phyloP scores from a whole-genome alignment of 2,888 invertebrate species.

The Subacronicta megacephala region DNA sequence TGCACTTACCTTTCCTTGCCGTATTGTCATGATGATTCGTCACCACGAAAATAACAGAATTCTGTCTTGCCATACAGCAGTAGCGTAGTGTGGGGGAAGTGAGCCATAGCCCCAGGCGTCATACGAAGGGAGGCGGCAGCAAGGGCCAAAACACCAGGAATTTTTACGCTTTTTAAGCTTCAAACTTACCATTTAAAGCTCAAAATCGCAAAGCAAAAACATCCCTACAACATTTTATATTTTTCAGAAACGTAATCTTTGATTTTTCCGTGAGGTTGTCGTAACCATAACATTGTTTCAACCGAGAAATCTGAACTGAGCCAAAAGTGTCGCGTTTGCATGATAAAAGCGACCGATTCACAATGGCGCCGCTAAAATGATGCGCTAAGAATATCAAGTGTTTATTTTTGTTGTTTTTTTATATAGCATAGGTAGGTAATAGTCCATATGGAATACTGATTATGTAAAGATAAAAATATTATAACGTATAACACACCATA shows the following conservation, averaged over 20 bases:
- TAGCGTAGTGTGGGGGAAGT: too few species aligned
- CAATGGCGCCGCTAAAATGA: constrained; percentile 77
- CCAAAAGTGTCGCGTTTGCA: constrained; percentile 79
- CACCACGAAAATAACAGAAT: too few species aligned
- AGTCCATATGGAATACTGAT: background rate
- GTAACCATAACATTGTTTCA: constrained; percentile 71
- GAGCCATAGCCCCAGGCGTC: too few species aligned
- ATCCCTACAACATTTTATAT: constrained; percentile 21
- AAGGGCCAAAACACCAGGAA: too few species aligned
- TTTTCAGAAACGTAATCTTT: constrained; percentile 37
- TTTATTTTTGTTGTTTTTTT: constrained; percentile 6
- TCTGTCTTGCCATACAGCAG: too few species aligned
- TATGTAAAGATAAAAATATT: background rate
- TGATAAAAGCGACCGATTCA: constrained; percentile 83
- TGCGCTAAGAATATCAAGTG: constrained; percentile 48
- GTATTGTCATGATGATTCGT: too few species aligned
- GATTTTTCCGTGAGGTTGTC: constrained; percentile 56
- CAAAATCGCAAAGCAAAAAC: constrained; percentile 7
- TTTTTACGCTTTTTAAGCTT: too few species aligned
- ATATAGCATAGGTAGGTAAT: too few species aligned
- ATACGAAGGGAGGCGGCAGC: too few species aligned
- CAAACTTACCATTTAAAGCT: too few species aligned
- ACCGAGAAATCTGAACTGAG: constrained; percentile 75
- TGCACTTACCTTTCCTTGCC: too few species aligned
- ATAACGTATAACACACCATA: too few species aligned